A percentile compares a stretch with the other conserved stretches of the same genome.
phyloP scores from a whole-genome alignment of 1,140 invertebrate species.

The Temnothorax nylanderi region DNA sequence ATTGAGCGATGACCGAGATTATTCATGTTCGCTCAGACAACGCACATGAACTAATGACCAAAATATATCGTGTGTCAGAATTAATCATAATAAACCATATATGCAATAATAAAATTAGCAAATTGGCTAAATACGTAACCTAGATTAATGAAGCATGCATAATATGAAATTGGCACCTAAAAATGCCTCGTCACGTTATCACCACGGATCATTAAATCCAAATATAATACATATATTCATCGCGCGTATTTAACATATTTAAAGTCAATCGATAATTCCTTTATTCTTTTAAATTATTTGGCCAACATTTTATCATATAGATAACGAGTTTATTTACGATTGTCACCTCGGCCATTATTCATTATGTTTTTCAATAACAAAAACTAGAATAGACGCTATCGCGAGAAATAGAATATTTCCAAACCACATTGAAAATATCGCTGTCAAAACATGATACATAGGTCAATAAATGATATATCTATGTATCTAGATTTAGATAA shows the following conservation, averaged over 20 bases:
- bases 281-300: constrained; percentile 9
- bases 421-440: constrained; percentile 14
- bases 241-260: not conserved
- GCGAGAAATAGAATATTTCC: constrained; percentile 20
- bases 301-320: not conserved
- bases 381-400: not conserved
- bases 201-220: constrained; percentile 28
- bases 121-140: not conserved
- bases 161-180: constrained; percentile 39
- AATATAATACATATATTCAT: not conserved
- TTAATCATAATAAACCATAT: not conserved
- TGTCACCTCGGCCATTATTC: constrained; percentile 32
- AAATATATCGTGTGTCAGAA: not conserved
- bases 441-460: not conserved
- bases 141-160: not conserved
- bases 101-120: not conserved
- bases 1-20: constrained; percentile 28
- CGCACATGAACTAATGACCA: not conserved
- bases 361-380: not conserved
- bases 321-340: constrained; percentile 60
- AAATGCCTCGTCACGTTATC: constrained; percentile 51
- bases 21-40: not conserved
- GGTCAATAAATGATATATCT: constrained; percentile 16
- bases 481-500: constrained; percentile 42
- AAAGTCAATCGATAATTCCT: not conserved